Conservation (phyloP, 2,888 invertebrate genomes). For the Odontocerum albicorne region DNA sequence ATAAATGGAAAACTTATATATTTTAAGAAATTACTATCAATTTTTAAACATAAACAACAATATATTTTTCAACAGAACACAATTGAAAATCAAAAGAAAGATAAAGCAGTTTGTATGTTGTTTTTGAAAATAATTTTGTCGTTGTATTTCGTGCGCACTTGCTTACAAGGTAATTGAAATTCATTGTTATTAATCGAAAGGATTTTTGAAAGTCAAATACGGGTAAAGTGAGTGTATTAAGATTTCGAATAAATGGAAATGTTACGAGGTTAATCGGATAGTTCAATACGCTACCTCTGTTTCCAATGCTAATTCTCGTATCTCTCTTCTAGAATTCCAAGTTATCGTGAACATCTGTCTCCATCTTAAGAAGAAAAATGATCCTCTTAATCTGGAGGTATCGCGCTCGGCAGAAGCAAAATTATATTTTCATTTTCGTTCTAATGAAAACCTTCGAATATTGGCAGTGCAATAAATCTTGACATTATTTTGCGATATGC, state of each 20-base stretch:
- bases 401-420: slow-evolving; percentile 4
- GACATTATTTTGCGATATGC: background rate
- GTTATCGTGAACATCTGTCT: slow-evolving; percentile 21
- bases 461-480: background rate
- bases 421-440: slow-evolving; percentile 3
- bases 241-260: background rate
- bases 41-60: too few relatives aligned
- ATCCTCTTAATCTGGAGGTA: background rate
- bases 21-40: too few relatives aligned
- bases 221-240: slow-evolving; percentile 2
- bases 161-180: background rate
- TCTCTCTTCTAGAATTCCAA: slow-evolving; percentile 10
- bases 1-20: too few relatives aligned
- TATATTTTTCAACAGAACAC: too few relatives aligned
- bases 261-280: background rate
- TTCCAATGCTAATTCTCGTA: slow-evolving; percentile 2
- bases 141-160: background rate
- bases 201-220: slow-evolving; percentile 14
- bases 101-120: too few relatives aligned
- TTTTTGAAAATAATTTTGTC: too few relatives aligned
- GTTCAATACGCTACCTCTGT: background rate
- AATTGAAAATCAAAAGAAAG: too few relatives aligned
- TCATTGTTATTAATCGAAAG: background rate
- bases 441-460: background rate
- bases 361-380: slow-evolving; percentile 18